phyloP scores from a whole-genome alignment of 1,140 invertebrate genomes.

The Caerostris extrusa region DNA sequence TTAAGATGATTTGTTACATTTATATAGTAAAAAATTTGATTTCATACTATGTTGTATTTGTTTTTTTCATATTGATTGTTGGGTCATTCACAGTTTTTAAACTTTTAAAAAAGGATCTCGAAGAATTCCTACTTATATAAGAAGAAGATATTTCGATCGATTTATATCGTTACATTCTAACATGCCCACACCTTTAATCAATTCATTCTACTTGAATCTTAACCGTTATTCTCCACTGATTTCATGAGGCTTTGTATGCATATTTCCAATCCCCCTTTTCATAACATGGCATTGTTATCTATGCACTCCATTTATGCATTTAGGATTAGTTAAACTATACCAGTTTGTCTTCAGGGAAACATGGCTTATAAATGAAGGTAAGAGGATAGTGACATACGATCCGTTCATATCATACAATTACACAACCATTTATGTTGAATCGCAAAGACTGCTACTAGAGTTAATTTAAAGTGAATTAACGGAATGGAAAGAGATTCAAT shows the following conservation, averaged over 20 bases:
- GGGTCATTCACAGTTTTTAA: no score
- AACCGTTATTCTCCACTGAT: background rate
- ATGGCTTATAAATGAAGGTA: background rate
- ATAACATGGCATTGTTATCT: background rate
- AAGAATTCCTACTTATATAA: no score
- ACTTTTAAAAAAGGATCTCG: no score
- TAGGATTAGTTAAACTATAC: background rate
- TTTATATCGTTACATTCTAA: no score
- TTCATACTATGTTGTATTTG: no score
- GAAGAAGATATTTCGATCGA: no score
- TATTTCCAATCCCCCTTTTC: background rate
- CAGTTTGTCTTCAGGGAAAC: background rate
- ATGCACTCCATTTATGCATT: background rate
- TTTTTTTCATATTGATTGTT: no score
- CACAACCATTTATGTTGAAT: background rate
- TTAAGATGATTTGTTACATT: no score
- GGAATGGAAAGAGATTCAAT: background rate
- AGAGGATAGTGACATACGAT: background rate
- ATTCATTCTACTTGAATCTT: no score
- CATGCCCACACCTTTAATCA: no score
- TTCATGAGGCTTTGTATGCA: background rate
- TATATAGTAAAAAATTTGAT: no score
- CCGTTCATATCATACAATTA: constrained; percentile 11
- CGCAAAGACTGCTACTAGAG: background rate
- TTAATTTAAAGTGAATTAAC: constrained; percentile 33